Evolutionary conservation across 2,888 invertebrate genomes (phyloP).

Genomic region (Brachypterus glaber): DNA sequence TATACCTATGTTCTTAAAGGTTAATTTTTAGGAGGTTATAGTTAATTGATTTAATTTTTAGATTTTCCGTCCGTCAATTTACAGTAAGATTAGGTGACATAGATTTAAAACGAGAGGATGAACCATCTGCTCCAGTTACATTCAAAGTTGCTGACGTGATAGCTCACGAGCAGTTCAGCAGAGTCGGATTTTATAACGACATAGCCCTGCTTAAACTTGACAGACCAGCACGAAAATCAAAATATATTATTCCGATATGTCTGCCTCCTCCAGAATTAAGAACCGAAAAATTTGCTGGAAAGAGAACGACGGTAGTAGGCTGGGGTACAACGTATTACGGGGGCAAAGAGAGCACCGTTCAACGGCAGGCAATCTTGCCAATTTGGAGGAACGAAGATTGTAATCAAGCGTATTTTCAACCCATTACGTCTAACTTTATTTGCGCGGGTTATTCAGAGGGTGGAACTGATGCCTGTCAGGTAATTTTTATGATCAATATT

Average conservation of each 20-base stretch:
- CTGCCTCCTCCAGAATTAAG: constrained; percentile 55
- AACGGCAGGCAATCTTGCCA: constrained; percentile 75
- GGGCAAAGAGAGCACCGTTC: constrained; percentile 77
- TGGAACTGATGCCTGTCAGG: constrained; percentile 90
- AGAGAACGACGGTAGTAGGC: constrained; percentile 78
- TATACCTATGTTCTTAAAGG: neutral
- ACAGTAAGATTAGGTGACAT: constrained; percentile 84
- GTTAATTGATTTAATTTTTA: constrained; percentile 38
- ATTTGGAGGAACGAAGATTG: constrained; percentile 87
- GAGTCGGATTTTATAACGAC: constrained; percentile 91
- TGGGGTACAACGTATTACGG: constrained; percentile 90
- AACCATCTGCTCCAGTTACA: constrained; percentile 75
- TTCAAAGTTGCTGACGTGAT: constrained; percentile 67
- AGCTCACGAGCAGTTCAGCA: constrained; percentile 76
- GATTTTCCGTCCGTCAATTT: constrained; percentile 81
- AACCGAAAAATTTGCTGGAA: constrained; percentile 58
- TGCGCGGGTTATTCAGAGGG: constrained; percentile 85
- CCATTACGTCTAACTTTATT: constrained; percentile 80
- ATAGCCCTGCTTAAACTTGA: constrained; percentile 76
- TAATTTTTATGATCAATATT: no score
- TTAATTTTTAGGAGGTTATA: no score
- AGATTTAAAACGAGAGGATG: constrained; percentile 73
- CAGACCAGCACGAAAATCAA: constrained; percentile 66
- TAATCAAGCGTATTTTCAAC: constrained; percentile 84
- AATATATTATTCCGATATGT: constrained; percentile 82